phyloP scores from a whole-genome alignment of 2,888 invertebrate genomes.

The Limulus polyphemus region DNA sequence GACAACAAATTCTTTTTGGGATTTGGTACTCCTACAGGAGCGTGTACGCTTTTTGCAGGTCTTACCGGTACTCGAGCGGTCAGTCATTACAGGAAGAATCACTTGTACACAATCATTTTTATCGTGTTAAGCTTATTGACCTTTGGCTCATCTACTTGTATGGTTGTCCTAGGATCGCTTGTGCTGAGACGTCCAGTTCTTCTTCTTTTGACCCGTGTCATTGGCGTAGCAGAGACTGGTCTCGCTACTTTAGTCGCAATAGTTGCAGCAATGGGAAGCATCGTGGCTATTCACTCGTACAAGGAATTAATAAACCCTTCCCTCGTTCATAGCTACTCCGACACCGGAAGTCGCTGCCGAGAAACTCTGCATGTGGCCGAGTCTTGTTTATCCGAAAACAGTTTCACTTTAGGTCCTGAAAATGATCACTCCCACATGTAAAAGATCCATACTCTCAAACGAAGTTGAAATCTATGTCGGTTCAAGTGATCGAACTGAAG shows the following conservation, averaged over 20 bases:
- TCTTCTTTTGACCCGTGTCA: constrained; percentile 3
- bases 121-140: background rate
- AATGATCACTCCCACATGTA: too few relatives aligned
- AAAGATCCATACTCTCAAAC: too few relatives aligned
- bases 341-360: background rate
- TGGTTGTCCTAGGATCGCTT: background rate
- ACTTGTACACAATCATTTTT: background rate
- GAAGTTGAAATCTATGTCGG: too few relatives aligned
- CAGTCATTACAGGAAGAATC: background rate
- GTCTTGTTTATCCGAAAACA: too few relatives aligned
- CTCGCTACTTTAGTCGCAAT: background rate
- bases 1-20: constrained; percentile 5
- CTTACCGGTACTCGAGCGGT: constrained; percentile 3
- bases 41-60: constrained; percentile 2
- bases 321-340: background rate
- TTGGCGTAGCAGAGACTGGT: constrained; percentile 2
- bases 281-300: background rate
- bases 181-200: constrained; percentile 1
- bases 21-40: constrained; percentile 1
- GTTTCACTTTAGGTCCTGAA: too few relatives aligned
- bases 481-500: too few relatives aligned
- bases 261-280: background rate
- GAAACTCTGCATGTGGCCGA: too few relatives aligned
- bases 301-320: constrained; percentile 1
- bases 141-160: background rate